Conservation (phyloP, 2,888 invertebrate species). For the Spilosoma lubricipeda region DNA sequence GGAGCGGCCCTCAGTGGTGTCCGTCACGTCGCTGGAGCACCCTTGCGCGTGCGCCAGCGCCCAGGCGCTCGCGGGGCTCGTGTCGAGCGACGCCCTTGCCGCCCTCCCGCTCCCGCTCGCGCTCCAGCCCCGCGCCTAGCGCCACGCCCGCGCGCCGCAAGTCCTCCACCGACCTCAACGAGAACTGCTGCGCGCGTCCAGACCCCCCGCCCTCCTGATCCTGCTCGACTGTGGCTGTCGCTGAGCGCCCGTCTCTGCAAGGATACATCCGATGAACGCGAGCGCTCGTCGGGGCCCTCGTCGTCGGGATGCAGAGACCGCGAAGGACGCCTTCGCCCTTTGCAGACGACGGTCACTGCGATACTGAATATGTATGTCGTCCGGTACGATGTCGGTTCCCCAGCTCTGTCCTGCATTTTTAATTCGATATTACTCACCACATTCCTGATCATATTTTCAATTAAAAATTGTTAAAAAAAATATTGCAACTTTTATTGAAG, state of each 20-base stretch:
- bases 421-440: conserved; percentile 41
- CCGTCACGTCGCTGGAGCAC: conserved; percentile 64
- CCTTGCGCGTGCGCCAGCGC: conserved; percentile 33
- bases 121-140: conserved; percentile 28
- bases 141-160: conserved; percentile 43
- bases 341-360: not conserved
- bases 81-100: conserved; percentile 13
- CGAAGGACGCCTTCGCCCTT: not conserved
- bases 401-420: conserved; percentile 30
- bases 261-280: not conserved
- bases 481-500: conserved; percentile 27
- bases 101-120: conserved; percentile 25
- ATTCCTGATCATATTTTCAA: conserved; percentile 41
- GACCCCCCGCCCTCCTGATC: conserved; percentile 40
- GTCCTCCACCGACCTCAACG: conserved; percentile 51
- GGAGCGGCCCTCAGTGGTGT: conserved; percentile 68
- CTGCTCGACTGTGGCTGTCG: conserved; percentile 24
- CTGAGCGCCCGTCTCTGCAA: not conserved
- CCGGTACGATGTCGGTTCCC: conserved; percentile 30
- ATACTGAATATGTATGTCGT: conserved; percentile 37
- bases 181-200: conserved; percentile 43
- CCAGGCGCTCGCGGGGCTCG: conserved; percentile 17
- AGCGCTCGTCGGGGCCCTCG: not conserved
- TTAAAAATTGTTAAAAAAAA: conserved; percentile 26
- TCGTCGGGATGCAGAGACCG: not conserved